A percentile compares a stretch with the other conserved stretches of the same genome.
These are phyloP conservation scores for Austrofundulus limnaeus DNA, from an alignment of 2,113 vertebrate genomes.

Conservation along the genomic window DNA sequence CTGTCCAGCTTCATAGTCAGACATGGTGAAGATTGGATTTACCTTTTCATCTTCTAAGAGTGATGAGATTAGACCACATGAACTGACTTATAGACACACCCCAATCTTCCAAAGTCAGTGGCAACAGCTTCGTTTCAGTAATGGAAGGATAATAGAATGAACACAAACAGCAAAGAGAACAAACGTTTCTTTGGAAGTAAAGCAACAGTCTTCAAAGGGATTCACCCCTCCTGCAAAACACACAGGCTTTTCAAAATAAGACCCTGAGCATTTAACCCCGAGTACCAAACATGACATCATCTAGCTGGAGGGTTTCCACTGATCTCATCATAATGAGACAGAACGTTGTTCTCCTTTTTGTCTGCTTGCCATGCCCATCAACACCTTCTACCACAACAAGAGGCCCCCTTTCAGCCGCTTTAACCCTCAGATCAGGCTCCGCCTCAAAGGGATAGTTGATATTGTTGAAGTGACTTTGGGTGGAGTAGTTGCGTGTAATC, in stretches of 20 bases:
- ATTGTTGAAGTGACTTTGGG: not conserved
- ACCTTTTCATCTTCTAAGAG: slow-evolving; percentile 52
- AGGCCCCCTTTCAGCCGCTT: slow-evolving; percentile 51
- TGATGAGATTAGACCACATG: slow-evolving; percentile 44
- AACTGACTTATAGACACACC: slow-evolving; percentile 25
- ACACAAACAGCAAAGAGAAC: slow-evolving; percentile 6
- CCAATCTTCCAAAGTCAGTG: slow-evolving; percentile 12
- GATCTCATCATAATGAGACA: slow-evolving; percentile 60
- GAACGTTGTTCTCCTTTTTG: slow-evolving; percentile 26
- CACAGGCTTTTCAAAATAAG: slow-evolving; percentile 18
- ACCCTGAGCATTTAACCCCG: slow-evolving; percentile 54
- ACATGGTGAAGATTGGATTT: slow-evolving; percentile 49
- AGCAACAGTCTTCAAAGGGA: slow-evolving; percentile 6
- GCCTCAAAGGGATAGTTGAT: not conserved
- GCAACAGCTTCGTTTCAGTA: slow-evolving; percentile 3
- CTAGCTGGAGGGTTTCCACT: slow-evolving; percentile 44
- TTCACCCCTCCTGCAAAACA: slow-evolving; percentile 2
- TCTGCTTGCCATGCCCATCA: slow-evolving; percentile 37
- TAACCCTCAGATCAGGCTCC: slow-evolving; percentile 33
- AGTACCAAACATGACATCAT: slow-evolving; percentile 62
- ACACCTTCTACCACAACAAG: slow-evolving; percentile 67
- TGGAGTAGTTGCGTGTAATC: not conserved
- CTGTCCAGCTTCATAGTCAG: not conserved
- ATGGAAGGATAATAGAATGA: not conserved
- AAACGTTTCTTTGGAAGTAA: not conserved